Evolutionary conservation across 2,888 invertebrate species (phyloP).

Genomic region (Xestoiulus laeticollis): DNA sequence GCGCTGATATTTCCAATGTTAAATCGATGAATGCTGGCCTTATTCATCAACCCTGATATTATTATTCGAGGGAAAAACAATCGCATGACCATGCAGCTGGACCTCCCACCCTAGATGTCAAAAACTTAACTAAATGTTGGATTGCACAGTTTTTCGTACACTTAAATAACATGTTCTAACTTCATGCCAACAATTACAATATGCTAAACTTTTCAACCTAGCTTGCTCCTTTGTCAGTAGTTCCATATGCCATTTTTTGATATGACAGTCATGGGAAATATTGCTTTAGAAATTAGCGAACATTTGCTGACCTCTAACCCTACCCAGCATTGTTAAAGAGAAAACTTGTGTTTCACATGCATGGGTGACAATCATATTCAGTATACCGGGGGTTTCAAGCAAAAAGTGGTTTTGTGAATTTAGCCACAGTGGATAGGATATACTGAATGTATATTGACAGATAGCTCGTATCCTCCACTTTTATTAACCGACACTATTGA

Average conservation of each 20-base stretch:
- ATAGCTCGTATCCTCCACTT: constrained; percentile 14
- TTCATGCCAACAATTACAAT: constrained; percentile 28
- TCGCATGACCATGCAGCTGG: constrained; percentile 29
- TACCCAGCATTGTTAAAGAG: constrained; percentile 5
- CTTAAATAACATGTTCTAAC: background rate
- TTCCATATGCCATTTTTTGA: constrained; percentile 38
- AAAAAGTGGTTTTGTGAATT: constrained; percentile 25
- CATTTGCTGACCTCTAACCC: constrained; percentile 40
- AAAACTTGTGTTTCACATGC: constrained; percentile 22
- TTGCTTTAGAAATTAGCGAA: constrained; percentile 38
- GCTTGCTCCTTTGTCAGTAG: constrained; percentile 15
- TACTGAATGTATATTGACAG: background rate
- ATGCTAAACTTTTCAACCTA: constrained; percentile 22
- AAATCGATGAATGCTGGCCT: constrained; percentile 20
- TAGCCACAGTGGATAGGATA: background rate
- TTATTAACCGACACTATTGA: background rate
- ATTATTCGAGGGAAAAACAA: constrained; percentile 4
- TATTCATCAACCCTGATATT: constrained; percentile 37
- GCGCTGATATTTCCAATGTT: background rate
- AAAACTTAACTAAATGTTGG: background rate
- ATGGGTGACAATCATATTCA: constrained; percentile 22
- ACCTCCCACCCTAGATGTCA: constrained; percentile 34
- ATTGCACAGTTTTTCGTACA: background rate
- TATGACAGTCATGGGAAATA: constrained; percentile 46
- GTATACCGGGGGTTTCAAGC: background rate